Base-by-base conservation (phyloP, 2,888 invertebrate genomes). In the Lutraria lutraria region DNA sequence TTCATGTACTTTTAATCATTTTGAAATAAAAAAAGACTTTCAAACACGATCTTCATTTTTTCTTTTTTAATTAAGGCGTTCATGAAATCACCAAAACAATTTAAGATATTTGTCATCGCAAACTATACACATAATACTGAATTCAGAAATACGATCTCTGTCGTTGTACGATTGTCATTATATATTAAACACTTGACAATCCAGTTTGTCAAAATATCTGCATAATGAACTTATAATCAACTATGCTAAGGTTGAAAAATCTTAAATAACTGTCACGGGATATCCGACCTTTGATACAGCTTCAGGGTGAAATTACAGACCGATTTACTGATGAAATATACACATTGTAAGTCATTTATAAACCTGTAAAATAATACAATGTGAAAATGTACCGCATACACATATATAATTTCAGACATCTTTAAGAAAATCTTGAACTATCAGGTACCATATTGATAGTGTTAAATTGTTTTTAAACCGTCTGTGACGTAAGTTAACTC, bases 221-320 rank as follows among this genome's bases (percentile, higher is more conserved):
- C 34, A 76, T 34, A 34, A 76, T 68, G n/a, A 68, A 68, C 63
- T 25, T 25, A 68, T 25, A 68, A 25, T n/a, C n/a, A 68, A 68
- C n/a, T 25, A 25, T 8, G 12, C 25, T 13, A 68, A 68, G 63
- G n/a, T 68, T 25, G 63, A 68, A 68, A 68, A 68, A 0, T 25
- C 63, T 68, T 13, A 21, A 25, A 25, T 68, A 4, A n/a, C 60
- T 60, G 60, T 8, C 60, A 56, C 56, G 16, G 13, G 12, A 56
- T 56, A 56, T 19, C 12, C 56, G 63, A 13, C 25, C 25, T 68
- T n/a, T 25, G 12, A 68, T 76, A 31, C 76, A 10, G 34, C 16
- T 34, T 76, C 34, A 19, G 76, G 76, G 31, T 76, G 76, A 76
- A 76, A 76, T 76, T 76, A 34, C 76, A 76, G 10, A 2, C 76